These are phyloP conservation scores for Apostichopus leukothele DNA, from an alignment of 53 echinoderm and acorn worm genomes.

Conservation along the genomic window DNA sequence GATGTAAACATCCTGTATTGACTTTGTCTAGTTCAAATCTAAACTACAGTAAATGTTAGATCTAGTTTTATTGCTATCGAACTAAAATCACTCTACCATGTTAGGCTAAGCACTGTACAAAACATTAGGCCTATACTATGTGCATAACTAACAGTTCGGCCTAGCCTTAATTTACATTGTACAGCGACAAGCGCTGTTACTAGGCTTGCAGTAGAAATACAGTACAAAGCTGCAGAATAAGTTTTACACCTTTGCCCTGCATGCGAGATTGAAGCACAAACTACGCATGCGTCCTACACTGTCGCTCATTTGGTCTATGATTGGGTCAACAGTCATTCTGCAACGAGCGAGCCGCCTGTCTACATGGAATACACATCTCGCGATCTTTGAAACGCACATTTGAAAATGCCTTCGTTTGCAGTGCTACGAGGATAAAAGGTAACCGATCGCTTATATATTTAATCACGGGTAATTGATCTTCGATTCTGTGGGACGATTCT, in stretches of 20 bases:
- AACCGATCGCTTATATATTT: not conserved
- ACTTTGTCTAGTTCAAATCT: too few relatives aligned
- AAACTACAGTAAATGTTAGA: too few relatives aligned
- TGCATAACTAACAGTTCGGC: too few relatives aligned
- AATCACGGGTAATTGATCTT: conserved; percentile 23
- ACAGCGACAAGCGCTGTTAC: too few relatives aligned
- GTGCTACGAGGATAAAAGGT: not conserved
- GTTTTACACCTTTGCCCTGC: conserved; percentile 51
- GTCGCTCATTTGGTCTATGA: conserved; percentile 89
- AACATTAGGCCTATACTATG: too few relatives aligned
- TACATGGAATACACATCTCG: conserved; percentile 68
- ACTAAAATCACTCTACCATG: too few relatives aligned
- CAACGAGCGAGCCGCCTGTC: conserved; percentile 83
- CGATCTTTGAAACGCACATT: conserved; percentile 52
- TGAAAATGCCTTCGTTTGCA: conserved; percentile 48
- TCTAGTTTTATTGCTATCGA: too few relatives aligned
- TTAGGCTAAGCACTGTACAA: too few relatives aligned
- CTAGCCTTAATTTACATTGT: too few relatives aligned
- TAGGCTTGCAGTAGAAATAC: not conserved
- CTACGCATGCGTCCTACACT: conserved; percentile 88
- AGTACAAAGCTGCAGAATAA: not conserved
- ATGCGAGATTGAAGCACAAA: conserved; percentile 1
- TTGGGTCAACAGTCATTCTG: conserved; percentile 98
- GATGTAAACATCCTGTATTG: too few relatives aligned
- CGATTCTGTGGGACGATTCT: not conserved